phyloP scores from a whole-genome alignment of 2,888 invertebrate genomes.

The Rotaria macrura region DNA sequence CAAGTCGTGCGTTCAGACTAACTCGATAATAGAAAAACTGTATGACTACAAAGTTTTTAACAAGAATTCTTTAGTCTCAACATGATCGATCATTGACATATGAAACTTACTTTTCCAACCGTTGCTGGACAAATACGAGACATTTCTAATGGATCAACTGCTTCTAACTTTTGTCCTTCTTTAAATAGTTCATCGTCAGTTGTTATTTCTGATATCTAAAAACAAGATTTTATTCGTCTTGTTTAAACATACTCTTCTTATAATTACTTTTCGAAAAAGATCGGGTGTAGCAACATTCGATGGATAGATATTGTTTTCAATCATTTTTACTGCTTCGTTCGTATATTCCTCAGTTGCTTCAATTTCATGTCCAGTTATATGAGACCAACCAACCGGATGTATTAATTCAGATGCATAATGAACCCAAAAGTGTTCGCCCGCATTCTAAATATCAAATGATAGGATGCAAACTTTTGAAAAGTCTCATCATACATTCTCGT shows the following conservation, averaged over 20 bases:
- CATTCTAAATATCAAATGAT: slow-evolving; percentile 37
- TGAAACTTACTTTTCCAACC: slow-evolving; percentile 67
- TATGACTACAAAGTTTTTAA: too few species aligned
- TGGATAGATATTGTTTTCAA: slow-evolving; percentile 59
- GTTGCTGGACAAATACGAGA: slow-evolving; percentile 88
- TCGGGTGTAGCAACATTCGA: slow-evolving; percentile 64
- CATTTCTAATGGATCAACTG: slow-evolving; percentile 86
- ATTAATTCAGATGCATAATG: slow-evolving; percentile 85
- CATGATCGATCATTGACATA: too few species aligned
- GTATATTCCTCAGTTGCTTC: slow-evolving; percentile 63
- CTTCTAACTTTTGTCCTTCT: slow-evolving; percentile 87
- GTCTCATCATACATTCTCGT: slow-evolving; percentile 56
- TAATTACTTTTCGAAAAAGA: slow-evolving; percentile 43
- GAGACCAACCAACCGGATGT: slow-evolving; percentile 93
- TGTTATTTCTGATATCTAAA: slow-evolving; percentile 21
- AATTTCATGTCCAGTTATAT: slow-evolving; percentile 72
- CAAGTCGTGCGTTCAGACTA: too few species aligned
- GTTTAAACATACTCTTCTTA: not conserved
- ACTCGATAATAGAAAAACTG: too few species aligned
- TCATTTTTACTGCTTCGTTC: slow-evolving; percentile 45
- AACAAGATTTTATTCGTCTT: not conserved
- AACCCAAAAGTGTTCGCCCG: slow-evolving; percentile 72
- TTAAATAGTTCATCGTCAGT: slow-evolving; percentile 53
- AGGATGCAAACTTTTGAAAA: not conserved
- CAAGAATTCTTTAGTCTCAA: too few species aligned